phyloP scores from a whole-genome alignment of 1,140 invertebrate genomes.

The Aphaenogaster ashmeadi region DNA sequence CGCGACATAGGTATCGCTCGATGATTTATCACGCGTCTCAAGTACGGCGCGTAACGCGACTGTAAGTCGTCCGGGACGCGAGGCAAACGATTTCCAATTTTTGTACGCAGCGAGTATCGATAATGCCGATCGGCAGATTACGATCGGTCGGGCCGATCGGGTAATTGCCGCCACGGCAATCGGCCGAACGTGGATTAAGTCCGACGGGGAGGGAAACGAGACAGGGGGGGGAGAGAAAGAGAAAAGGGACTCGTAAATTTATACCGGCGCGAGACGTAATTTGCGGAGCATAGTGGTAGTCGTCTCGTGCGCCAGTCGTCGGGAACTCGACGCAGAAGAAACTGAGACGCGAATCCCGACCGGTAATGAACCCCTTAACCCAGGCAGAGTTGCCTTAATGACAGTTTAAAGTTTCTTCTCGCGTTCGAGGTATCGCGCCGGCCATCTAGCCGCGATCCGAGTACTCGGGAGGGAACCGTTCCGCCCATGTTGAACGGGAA shows the following conservation, averaged over 20 bases:
- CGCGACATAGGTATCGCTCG: constrained; percentile 6
- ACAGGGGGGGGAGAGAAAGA: background rate
- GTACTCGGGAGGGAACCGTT: constrained; percentile 49
- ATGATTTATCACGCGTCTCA: constrained; percentile 37
- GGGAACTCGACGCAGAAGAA: constrained; percentile 61
- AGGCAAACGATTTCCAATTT: constrained; percentile 53
- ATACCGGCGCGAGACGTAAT: constrained; percentile 65
- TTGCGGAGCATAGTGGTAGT: constrained; percentile 48
- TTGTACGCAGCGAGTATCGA: background rate
- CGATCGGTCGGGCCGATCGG: constrained; percentile 38
- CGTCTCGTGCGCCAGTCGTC: constrained; percentile 41
- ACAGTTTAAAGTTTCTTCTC: constrained; percentile 79
- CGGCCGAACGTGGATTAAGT: constrained; percentile 41
- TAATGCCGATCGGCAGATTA: constrained; percentile 53
- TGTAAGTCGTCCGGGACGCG: background rate
- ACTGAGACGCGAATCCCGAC: constrained; percentile 60
- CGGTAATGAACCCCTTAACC: constrained; percentile 75
- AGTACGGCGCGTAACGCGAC: constrained; percentile 9
- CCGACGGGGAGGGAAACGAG: constrained; percentile 33
- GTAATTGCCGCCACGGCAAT: constrained; percentile 61
- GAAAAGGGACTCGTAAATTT: constrained; percentile 57
- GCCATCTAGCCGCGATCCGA: constrained; percentile 75
- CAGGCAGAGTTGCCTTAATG: constrained; percentile 71
- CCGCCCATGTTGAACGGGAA: constrained; percentile 38
- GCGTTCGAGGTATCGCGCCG: constrained; percentile 71